phyloP scores from a whole-genome alignment of 2,797 vertebrate genomes.

The Babyrousa celebensis region DNA sequence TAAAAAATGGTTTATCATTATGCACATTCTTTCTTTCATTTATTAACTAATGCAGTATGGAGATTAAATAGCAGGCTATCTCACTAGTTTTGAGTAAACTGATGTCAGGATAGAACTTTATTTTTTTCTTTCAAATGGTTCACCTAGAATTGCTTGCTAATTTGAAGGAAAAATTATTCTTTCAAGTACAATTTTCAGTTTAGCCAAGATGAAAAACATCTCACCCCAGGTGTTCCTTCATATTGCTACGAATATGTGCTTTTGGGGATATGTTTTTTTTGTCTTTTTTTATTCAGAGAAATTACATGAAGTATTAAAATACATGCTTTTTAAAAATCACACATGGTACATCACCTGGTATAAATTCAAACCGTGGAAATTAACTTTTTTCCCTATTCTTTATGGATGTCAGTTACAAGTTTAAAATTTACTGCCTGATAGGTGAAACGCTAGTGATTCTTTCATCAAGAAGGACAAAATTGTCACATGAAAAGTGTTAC shows the following conservation, averaged over 20 bases:
- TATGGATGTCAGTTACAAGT: not conserved
- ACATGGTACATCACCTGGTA: not conserved
- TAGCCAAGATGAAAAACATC: not conserved
- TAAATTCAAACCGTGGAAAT: conserved; percentile 63
- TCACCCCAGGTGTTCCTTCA: conserved; percentile 2
- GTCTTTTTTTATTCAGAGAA: conserved; percentile 21
- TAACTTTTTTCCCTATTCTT: not conserved
- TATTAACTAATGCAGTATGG: conserved; percentile 38
- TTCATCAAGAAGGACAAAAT: conserved; percentile 45
- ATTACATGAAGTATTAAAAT: conserved; percentile 41
- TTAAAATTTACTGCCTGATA: conserved; percentile 43
- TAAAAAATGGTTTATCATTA: conserved; percentile 23
- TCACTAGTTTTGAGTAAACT: not conserved
- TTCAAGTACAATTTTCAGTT: conserved; percentile 52
- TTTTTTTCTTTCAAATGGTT: not conserved
- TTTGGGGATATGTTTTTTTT: not conserved
- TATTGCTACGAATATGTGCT: not conserved
- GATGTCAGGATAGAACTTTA: not conserved
- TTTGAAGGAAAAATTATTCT: conserved; percentile 25
- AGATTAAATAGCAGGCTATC: not conserved
- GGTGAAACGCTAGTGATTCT: not conserved
- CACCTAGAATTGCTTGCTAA: conserved; percentile 13
- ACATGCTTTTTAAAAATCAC: not conserved
- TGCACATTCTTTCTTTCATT: conserved; percentile 33
- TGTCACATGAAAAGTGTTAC: not conserved